These are phyloP conservation scores for Spodoptera litura DNA, from an alignment of 1,140 invertebrate species.

Conservation along the genomic window DNA sequence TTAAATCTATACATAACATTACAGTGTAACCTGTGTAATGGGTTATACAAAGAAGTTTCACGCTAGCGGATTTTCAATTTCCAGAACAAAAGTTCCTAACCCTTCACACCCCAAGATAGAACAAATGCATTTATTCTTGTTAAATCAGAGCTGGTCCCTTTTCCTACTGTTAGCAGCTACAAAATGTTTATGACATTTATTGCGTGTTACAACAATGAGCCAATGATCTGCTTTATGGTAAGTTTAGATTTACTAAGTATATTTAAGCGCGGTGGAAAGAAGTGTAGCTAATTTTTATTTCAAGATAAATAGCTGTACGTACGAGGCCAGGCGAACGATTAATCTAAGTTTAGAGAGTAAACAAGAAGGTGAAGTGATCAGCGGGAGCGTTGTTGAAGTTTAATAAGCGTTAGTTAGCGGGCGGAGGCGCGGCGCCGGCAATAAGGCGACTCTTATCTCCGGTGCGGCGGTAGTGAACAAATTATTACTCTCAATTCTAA, in stretches of 20 bases:
- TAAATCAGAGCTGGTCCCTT: no score
- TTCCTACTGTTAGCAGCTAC: neutral
- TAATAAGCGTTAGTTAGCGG: slow-evolving; percentile 85
- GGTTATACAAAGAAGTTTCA: no score
- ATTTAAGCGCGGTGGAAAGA: slow-evolving; percentile 8
- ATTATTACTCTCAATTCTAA: slow-evolving; percentile 67
- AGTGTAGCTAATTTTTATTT: slow-evolving; percentile 46
- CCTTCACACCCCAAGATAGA: no score
- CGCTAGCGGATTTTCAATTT: no score
- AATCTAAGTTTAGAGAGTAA: slow-evolving; percentile 85
- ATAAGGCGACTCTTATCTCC: slow-evolving; percentile 82
- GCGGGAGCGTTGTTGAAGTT: slow-evolving; percentile 82
- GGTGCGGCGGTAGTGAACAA: slow-evolving; percentile 70
- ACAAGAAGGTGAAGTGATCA: slow-evolving; percentile 85
- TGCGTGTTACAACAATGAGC: neutral
- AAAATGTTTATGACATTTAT: slow-evolving; percentile 1
- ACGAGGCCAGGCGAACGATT: slow-evolving; percentile 73
- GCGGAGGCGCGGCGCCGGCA: slow-evolving; percentile 71
- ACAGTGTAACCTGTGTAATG: no score
- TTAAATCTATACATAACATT: no score
- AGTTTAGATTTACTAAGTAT: slow-evolving; percentile 16
- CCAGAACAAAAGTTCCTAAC: no score
- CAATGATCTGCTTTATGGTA: slow-evolving; percentile 28
- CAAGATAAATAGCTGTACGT: slow-evolving; percentile 72
- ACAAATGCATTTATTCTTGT: no score